These are phyloP conservation scores for Ceramica pisi DNA, from an alignment of 2,888 invertebrate species.

Conservation along the genomic window DNA sequence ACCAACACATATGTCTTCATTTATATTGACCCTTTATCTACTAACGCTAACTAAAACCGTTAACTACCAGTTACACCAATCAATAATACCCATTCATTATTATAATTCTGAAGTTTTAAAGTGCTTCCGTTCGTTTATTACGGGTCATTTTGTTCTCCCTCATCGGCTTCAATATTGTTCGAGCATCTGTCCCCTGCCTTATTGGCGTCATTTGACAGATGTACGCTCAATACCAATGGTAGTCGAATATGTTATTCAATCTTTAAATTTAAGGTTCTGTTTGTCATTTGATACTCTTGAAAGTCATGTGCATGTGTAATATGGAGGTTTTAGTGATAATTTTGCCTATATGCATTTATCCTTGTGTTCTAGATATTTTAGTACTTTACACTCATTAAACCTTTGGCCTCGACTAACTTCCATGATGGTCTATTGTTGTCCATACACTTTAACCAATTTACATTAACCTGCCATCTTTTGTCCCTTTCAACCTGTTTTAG, in stretches of 20 bases:
- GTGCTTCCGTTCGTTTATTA: slow-evolving; percentile 62
- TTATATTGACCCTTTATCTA: slow-evolving; percentile 5
- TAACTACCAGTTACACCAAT: slow-evolving; percentile 46
- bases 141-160: slow-evolving; percentile 63
- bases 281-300: slow-evolving; percentile 44
- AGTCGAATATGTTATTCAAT: slow-evolving; percentile 57
- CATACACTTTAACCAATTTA: not conserved
- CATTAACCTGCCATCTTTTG: not conserved
- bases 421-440: slow-evolving; percentile 4
- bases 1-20: not conserved
- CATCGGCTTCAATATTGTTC: slow-evolving; percentile 52
- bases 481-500: slow-evolving; percentile 17
- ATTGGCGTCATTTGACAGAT: slow-evolving; percentile 67
- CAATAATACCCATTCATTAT: slow-evolving; percentile 55
- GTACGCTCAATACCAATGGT: slow-evolving; percentile 57
- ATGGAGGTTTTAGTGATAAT: not conserved
- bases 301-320: slow-evolving; percentile 31
- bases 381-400: not conserved
- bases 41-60: slow-evolving; percentile 29
- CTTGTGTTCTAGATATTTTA: slow-evolving; percentile 13
- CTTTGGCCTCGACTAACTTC: slow-evolving; percentile 7
- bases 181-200: slow-evolving; percentile 61
- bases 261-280: slow-evolving; percentile 55
- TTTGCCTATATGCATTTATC: not conserved
- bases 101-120: slow-evolving; percentile 63